phyloP scores from a whole-genome alignment of 2,888 invertebrate species.

The Andrena flavipes region DNA sequence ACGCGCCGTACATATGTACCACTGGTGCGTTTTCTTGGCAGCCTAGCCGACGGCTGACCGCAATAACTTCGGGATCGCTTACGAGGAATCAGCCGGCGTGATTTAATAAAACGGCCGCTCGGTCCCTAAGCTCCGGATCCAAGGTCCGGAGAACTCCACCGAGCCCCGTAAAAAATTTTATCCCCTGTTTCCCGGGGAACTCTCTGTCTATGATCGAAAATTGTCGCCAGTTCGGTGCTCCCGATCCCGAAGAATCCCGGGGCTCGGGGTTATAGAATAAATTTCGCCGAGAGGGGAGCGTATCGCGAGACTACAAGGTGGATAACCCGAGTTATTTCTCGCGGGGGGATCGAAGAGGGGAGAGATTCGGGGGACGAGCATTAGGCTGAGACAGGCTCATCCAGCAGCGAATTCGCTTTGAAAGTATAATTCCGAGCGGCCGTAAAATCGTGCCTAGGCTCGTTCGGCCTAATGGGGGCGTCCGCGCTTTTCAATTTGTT shows the following conservation, averaged over 20 bases:
- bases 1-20: neutral
- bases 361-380: neutral
- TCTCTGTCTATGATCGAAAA: conserved; percentile 1
- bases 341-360: neutral
- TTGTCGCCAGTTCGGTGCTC: conserved; percentile 1
- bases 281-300: neutral
- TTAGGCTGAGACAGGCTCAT: neutral
- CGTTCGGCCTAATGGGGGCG: conserved; percentile 53
- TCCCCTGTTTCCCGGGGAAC: neutral
- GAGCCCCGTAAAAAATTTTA: conserved; percentile 15
- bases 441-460: conserved; percentile 53
- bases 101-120: conserved; percentile 26
- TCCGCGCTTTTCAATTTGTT: conserved; percentile 64
- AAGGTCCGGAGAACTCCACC: neutral
- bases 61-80: conserved; percentile 31
- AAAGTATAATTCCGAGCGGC: conserved; percentile 57
- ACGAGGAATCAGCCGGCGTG: conserved; percentile 10
- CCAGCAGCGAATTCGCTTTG: conserved; percentile 34
- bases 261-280: conserved; percentile 1
- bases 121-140: conserved; percentile 8
- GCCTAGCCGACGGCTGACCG: neutral
- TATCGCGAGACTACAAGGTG: neutral
- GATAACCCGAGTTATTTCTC: neutral
- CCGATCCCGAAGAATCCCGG: conserved; percentile 5
- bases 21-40: conserved; percentile 25